A percentile compares a stretch with the other conserved stretches of the same genome.
phyloP scores from a whole-genome alignment of 2,888 invertebrate genomes.

The Pogonocherus hispidulus region DNA sequence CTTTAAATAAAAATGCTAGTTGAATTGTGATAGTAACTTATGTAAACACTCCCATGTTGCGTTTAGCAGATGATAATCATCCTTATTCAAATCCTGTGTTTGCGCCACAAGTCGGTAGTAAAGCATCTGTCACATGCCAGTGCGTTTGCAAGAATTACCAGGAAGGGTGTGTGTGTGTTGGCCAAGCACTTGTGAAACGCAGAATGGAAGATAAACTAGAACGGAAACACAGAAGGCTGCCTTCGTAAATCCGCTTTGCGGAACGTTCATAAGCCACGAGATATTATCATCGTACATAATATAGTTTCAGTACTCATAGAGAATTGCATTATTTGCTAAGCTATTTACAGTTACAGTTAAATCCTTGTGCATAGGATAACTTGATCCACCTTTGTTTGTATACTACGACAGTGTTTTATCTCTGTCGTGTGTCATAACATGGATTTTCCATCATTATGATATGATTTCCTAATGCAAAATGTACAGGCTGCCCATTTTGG shows the following conservation, averaged over 20 bases:
- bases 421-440: no score
- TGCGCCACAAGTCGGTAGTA: neutral
- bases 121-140: neutral
- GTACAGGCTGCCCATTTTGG: no score
- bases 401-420: neutral
- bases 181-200: constrained; percentile 30
- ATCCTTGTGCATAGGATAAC: constrained; percentile 13
- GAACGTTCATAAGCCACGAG: constrained; percentile 36
- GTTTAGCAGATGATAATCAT: no score
- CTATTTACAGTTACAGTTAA: constrained; percentile 12
- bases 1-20: no score
- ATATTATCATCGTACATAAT: constrained; percentile 25
- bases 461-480: no score
- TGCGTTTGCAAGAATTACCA: constrained; percentile 8
- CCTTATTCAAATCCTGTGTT: no score
- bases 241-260: constrained; percentile 46
- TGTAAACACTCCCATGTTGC: no score
- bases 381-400: constrained; percentile 17
- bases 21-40: no score
- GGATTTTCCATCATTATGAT: no score
- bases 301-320: constrained; percentile 11
- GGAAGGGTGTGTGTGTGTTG: constrained; percentile 35
- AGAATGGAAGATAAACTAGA: constrained; percentile 42
- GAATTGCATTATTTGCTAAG: constrained; percentile 17
- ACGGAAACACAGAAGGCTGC: constrained; percentile 49